Evolutionary conservation across 64 coral and sea anemone species (phyloP), one percentile per base, ranked within the genome.

Genomic region (Stylophora pistillata): DNA sequence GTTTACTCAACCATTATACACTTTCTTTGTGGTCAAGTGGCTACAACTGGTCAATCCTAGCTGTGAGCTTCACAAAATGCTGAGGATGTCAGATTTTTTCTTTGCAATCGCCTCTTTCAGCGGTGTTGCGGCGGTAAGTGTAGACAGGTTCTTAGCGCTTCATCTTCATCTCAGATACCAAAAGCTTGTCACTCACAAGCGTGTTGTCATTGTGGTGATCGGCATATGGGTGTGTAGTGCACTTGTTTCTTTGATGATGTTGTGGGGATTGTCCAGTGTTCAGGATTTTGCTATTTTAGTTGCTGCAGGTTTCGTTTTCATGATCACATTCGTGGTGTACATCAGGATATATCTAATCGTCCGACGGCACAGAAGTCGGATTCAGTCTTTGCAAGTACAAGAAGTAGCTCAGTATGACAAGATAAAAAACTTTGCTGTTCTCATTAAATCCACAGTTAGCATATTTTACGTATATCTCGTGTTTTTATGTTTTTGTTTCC

Each of bases 101-200:
- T 68, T 68, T 68, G n/a, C 64, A 12, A 1, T 23, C 1, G 64
- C 64, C 10, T 68, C 64, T 3, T 68, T 68, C 9, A 12, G n/a
- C 25, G 64, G 64, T 68, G 64, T 68, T 23, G 20, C 9, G 21
- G 64, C 64, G 0, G 21, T 68, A n/a, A 68, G 64, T 27, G 64
- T 68, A 68, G 64, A 68, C 64, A 68, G 64, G 21, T 68, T 68
- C 21, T 68, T 68, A 21, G 64, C 64, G 4, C 1, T 68, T 68
- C 64, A 68, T 68, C 5, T 68, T 23, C 64, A 68, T 68, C 64
- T 68, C 64, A 68, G 64, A 68, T 68, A 68, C 64, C 64, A 25
- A 12, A 21, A 68, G 26, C 20, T 68, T 68, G 64, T 68, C 4
- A 68, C 64, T 68, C 21, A 68, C 64, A 68, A n/a, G 64, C 64